phyloP scores from a whole-genome alignment of 2,113 vertebrate species.

The Rhea americana region DNA sequence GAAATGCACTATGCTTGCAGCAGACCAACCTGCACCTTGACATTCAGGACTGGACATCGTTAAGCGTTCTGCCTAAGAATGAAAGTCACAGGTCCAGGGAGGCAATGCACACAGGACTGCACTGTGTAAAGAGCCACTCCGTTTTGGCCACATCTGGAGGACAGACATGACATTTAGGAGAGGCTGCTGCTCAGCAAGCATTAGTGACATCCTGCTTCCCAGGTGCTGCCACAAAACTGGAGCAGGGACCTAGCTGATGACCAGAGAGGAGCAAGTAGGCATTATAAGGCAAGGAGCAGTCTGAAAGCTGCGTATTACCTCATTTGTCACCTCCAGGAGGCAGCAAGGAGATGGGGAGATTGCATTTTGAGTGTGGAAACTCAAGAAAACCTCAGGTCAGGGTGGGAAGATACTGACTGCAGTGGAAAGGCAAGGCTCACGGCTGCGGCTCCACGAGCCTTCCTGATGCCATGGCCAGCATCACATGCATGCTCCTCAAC shows the following conservation, averaged over 20 bases:
- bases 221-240: background rate
- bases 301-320: background rate
- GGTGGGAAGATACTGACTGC: background rate
- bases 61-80: background rate
- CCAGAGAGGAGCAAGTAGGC: background rate
- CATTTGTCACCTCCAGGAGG: background rate
- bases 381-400: rapidly evolving
- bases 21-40: background rate
- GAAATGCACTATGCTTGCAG: background rate
- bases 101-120: background rate
- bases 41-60: background rate
- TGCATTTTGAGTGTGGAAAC: background rate
- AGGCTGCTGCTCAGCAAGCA: background rate
- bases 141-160: background rate
- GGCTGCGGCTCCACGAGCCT: background rate
- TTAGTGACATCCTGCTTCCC: background rate
- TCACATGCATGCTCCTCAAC: rapidly evolving
- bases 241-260: no score
- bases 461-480: background rate
- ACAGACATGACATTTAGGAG: rapidly evolving
- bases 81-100: background rate
- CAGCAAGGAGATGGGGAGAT: background rate
- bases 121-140: background rate
- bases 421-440: background rate
- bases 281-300: background rate